Conservation (phyloP, 2,113 vertebrate species). For the Merops nubicus region DNA sequence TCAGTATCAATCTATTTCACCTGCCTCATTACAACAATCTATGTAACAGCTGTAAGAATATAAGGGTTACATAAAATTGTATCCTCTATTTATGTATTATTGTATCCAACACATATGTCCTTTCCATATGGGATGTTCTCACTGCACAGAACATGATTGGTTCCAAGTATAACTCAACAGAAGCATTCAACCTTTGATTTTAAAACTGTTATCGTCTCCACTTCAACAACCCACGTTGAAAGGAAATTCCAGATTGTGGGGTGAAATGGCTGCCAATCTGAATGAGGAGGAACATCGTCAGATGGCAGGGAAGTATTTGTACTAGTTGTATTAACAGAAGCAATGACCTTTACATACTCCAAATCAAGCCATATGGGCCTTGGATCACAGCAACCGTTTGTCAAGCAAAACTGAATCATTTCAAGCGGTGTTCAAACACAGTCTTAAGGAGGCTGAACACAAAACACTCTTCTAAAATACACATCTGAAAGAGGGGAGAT, state of each 20-base stretch:
- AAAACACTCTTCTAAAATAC: neutral
- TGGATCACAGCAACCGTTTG: neutral
- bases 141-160: slow-evolving; percentile 18
- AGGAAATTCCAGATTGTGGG: slow-evolving; percentile 62
- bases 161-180: slow-evolving; percentile 59
- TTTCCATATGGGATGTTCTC: slow-evolving; percentile 61
- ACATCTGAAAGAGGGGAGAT: neutral
- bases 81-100: slow-evolving; percentile 49
- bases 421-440: slow-evolving; percentile 24
- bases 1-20: neutral
- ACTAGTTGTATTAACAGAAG: slow-evolving; percentile 71
- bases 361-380: slow-evolving; percentile 52
- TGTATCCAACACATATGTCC: slow-evolving; percentile 58
- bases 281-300: slow-evolving; percentile 44
- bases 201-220: slow-evolving; percentile 36
- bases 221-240: slow-evolving; percentile 42
- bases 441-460: neutral
- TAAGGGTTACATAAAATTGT: slow-evolving; percentile 35
- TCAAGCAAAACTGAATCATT: slow-evolving; percentile 24
- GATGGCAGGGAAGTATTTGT: slow-evolving; percentile 72
- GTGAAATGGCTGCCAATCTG: slow-evolving; percentile 51
- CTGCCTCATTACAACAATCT: slow-evolving; percentile 1
- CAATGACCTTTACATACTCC: slow-evolving; percentile 68
- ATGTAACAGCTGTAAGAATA: neutral
- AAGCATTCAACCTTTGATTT: slow-evolving; percentile 56